phyloP scores from a whole-genome alignment of 2,888 invertebrate genomes.

The Rhagium mordax region DNA sequence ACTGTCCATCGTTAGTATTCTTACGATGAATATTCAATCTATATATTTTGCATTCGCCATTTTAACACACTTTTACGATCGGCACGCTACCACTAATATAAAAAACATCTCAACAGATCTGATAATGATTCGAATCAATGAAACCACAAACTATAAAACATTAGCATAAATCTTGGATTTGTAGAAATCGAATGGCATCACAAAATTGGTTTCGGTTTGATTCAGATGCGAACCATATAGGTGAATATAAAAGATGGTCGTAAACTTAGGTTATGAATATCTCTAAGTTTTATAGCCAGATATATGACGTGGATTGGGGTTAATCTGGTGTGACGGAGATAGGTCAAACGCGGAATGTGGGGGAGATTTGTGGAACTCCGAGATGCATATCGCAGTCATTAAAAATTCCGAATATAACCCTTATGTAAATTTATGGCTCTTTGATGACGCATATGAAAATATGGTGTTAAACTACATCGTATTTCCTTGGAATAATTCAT shows the following conservation, averaged over 20 bases:
- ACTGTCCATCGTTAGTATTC: too few species aligned
- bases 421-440: not conserved
- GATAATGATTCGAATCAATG: not conserved
- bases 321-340: conserved; percentile 20
- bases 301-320: conserved; percentile 27
- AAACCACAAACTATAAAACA: conserved; percentile 3
- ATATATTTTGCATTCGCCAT: too few species aligned
- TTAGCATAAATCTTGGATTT: not conserved
- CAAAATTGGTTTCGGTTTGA: conserved; percentile 19
- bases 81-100: too few species aligned
- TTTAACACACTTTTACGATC: too few species aligned
- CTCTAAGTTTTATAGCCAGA: conserved; percentile 21
- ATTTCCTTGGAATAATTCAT: too few species aligned
- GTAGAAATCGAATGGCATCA: not conserved
- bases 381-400: not conserved
- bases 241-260: conserved; percentile 27
- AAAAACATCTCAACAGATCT: not conserved
- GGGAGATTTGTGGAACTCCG: not conserved
- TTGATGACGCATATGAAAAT: not conserved
- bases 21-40: too few species aligned
- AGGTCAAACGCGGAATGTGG: conserved; percentile 5
- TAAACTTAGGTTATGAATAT: conserved; percentile 29
- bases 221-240: not conserved
- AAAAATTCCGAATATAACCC: not conserved
- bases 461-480: too few species aligned